Conservation (phyloP, 2,797 vertebrate species). For the Xenops minutus region DNA sequence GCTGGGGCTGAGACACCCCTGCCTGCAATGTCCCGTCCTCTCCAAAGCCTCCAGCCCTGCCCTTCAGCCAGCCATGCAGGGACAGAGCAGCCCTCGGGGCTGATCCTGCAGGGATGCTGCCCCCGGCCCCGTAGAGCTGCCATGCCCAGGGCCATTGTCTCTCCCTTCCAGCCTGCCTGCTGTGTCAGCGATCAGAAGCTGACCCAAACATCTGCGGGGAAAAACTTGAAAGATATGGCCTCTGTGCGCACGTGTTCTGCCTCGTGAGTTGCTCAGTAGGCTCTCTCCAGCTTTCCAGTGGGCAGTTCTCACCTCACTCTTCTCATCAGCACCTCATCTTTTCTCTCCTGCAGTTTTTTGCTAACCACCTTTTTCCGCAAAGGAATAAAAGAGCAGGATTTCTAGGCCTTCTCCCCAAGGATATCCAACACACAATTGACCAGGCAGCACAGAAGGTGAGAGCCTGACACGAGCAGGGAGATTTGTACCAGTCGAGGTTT, state of each 20-base stretch:
- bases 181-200: neutral
- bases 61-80: neutral
- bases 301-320: neutral
- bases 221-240: neutral
- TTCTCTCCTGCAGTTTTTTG: neutral
- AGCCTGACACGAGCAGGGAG: neutral
- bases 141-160: neutral
- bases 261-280: neutral
- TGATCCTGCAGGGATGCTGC: neutral
- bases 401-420: neutral
- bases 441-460: neutral
- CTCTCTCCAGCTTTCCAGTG: neutral
- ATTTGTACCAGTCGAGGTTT: neutral
- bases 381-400: neutral
- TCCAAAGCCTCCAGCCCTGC: neutral
- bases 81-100: neutral
- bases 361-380: neutral
- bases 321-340: neutral
- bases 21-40: neutral
- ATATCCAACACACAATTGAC: fast-evolving
- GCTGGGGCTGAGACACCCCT: neutral
- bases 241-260: neutral
- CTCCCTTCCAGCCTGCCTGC: neutral
- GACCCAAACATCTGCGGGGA: neutral
- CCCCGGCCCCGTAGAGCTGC: neutral